Conservation (phyloP, 2,113 vertebrate species). For the Glaucomys volans region DNA sequence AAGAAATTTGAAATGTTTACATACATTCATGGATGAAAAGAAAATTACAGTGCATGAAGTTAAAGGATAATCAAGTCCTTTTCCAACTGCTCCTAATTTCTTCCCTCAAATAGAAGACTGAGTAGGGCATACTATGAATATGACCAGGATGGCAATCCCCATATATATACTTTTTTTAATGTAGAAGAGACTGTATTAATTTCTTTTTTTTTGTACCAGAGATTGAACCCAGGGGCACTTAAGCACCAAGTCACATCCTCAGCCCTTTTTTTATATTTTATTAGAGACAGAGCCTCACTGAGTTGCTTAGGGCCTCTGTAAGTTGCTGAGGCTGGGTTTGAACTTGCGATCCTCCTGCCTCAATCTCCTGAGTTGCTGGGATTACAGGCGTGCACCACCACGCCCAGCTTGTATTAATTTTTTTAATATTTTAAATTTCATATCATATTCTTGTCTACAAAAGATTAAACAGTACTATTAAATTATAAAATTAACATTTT, state of each 20-base stretch:
- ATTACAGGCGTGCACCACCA: too few species aligned
- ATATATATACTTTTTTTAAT: background rate
- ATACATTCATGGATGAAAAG: background rate
- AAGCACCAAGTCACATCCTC: too few species aligned
- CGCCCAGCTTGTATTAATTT: background rate
- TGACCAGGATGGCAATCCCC: background rate
- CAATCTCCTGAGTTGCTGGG: too few species aligned
- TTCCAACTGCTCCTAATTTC: background rate
- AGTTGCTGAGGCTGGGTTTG: too few species aligned
- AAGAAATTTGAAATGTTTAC: background rate
- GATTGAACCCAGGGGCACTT: too few species aligned
- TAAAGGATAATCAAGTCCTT: background rate
- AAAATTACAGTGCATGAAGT: background rate
- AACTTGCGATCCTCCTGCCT: too few species aligned
- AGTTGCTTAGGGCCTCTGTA: too few species aligned
- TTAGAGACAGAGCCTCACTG: too few species aligned
- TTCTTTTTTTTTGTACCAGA: background rate
- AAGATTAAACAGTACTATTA: background rate
- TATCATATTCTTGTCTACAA: background rate
- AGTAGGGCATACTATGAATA: background rate
- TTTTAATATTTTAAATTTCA: conserved; percentile 46
- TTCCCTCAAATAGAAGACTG: background rate
- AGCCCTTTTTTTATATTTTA: too few species aligned
- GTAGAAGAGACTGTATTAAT: background rate
- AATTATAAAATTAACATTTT: conserved; percentile 18